These are phyloP conservation scores for Hyposoter didymator DNA, from an alignment of 2,888 invertebrate genomes.

Conservation along the genomic window DNA sequence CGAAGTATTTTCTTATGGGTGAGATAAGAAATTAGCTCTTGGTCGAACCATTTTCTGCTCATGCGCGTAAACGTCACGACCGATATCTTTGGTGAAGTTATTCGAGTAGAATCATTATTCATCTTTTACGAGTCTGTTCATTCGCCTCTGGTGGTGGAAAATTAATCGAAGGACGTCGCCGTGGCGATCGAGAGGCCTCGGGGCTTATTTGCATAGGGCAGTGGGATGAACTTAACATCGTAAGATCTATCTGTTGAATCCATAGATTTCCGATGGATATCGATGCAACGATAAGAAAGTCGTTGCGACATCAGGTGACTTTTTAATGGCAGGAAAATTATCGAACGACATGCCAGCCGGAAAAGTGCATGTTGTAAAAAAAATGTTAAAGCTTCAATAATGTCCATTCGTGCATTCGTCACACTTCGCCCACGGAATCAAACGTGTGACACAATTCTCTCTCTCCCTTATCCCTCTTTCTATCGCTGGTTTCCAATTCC, in stretches of 20 bases:
- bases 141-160: conserved; percentile 38
- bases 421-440: background rate
- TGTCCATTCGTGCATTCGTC: no score
- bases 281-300: conserved; percentile 31
- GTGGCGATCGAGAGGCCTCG: conserved; percentile 55
- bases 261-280: conserved; percentile 29
- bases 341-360: background rate
- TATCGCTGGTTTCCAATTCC: background rate
- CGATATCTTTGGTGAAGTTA: background rate
- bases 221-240: conserved; percentile 30
- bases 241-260: background rate
- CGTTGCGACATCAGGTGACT: background rate
- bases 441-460: background rate
- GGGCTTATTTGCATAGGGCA: conserved; percentile 39
- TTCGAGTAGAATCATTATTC: conserved; percentile 42
- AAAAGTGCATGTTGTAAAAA: background rate
- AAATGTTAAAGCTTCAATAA: no score
- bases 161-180: conserved; percentile 62
- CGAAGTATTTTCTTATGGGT: background rate
- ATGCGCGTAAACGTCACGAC: conserved; percentile 2
- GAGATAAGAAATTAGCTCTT: background rate
- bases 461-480: background rate
- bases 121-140: conserved; percentile 26
- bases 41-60: background rate
- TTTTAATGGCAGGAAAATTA: conserved; percentile 8